Percentiles rank a stretch among this genome's conserved stretches.
phyloP scores from a whole-genome alignment of 2,797 vertebrate species.

The Eurystomus glaucurus region DNA sequence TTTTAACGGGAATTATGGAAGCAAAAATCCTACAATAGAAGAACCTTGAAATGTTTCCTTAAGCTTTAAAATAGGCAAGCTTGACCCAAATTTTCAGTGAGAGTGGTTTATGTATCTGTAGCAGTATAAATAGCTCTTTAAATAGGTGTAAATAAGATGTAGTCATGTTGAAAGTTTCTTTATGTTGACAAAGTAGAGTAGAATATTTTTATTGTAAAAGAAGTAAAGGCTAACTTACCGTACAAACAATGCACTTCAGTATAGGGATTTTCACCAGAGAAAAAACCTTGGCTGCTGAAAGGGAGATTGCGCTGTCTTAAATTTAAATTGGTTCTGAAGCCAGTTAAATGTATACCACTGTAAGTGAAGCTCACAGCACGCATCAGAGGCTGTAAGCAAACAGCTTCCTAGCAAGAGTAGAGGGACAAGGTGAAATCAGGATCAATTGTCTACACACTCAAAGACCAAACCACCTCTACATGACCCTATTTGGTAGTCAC shows the following conservation, averaged over 20 bases:
- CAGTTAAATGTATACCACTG: not conserved
- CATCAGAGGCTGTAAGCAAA: not conserved
- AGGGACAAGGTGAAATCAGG: not conserved
- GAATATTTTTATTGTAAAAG: conserved; percentile 6
- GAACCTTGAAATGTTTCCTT: not conserved
- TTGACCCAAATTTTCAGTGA: not conserved
- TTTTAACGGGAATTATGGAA: conserved; percentile 8
- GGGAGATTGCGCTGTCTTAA: not conserved
- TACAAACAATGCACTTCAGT: not conserved
- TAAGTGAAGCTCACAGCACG: not conserved
- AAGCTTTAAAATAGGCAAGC: not conserved
- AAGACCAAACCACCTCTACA: not conserved
- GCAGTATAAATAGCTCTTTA: not conserved
- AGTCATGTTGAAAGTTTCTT: not conserved
- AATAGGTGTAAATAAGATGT: not conserved
- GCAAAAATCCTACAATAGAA: conserved; percentile 16
- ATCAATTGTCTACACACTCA: not conserved
- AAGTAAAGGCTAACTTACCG: not conserved
- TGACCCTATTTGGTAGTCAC: not conserved
- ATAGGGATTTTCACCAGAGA: not conserved
- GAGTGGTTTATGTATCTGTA: not conserved
- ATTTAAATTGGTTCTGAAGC: not conserved
- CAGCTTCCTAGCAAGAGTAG: not conserved
- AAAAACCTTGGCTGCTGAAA: not conserved
- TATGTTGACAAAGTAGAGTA: not conserved